These are phyloP conservation scores for Bombus breviceps DNA, from an alignment of 1,140 invertebrate genomes.

Conservation along the genomic window DNA sequence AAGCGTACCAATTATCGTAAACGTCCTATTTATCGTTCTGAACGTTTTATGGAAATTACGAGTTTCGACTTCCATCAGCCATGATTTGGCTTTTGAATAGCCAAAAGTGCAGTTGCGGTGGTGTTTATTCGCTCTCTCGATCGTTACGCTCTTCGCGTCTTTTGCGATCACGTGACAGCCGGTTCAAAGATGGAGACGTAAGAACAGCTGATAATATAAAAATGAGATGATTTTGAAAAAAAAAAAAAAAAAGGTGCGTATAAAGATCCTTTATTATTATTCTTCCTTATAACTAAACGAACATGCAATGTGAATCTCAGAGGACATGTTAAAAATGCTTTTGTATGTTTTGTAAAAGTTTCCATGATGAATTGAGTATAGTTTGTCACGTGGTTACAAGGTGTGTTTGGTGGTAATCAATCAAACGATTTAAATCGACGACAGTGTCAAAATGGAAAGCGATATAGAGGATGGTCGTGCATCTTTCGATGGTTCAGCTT, in stretches of 20 bases:
- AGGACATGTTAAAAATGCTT: not conserved
- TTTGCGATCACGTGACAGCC: not conserved
- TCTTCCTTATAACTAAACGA: not conserved
- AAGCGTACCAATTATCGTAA: conserved; percentile 19
- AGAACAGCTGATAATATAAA: conserved; percentile 20
- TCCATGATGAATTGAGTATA: too few relatives aligned
- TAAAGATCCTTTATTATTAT: not conserved
- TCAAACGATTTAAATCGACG: not conserved
- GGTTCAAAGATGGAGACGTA: conserved; percentile 6
- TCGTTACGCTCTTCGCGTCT: conserved; percentile 15
- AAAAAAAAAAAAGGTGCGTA: not conserved
- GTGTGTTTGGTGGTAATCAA: not conserved
- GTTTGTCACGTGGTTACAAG: conserved; percentile 7
- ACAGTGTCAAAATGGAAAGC: not conserved
- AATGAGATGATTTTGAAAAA: not conserved
- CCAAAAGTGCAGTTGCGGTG: not conserved
- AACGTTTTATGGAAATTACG: conserved; percentile 29
- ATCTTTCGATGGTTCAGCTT: not conserved
- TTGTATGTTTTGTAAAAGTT: not conserved
- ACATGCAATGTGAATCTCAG: not conserved
- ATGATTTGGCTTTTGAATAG: not conserved
- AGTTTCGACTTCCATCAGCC: too few relatives aligned
- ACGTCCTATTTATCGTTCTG: conserved; percentile 30
- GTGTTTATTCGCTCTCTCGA: conserved; percentile 29
- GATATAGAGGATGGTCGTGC: not conserved